Base-by-base conservation (phyloP, 1,140 invertebrate species). In the Achroia grisella region DNA sequence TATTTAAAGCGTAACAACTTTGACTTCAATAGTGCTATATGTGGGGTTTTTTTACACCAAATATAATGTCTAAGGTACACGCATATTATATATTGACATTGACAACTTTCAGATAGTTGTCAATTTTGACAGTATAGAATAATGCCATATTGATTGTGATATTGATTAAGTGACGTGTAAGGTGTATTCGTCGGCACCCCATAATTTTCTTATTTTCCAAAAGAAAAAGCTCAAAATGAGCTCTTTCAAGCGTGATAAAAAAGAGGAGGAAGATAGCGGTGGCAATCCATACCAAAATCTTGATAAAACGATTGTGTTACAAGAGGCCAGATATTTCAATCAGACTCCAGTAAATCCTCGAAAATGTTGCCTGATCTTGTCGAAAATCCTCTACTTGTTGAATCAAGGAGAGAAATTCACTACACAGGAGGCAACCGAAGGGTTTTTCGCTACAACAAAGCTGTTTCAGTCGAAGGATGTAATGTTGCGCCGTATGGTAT, bases 371-470 rank as follows among this genome's bases (percentile, higher is more conserved):
- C 91, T 94, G 56, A 98, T 99, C 70, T 88, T 99, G 31, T 98
- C 97, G 43, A 99, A 99, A 87, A 94, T 99, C 42, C 86, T 99
- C 0, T 99, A 98, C 84, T 86, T 99, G 46, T 87, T 99, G 14
- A 98, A 99, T 77, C 97, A 94, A 68, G 97, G 98, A 0, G 98
- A 99, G 76, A 91, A 91, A 56, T 88, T 99, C 42, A 94, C 94
- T 5, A 92, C 93, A 0, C 94, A 93, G 36, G 98, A 99, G 87
- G 98, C 98, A 0, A 99, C 98, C 8, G 98, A 99, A 70, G 94
- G 95, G 10, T 99, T 99, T 81, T 99, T 99, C 88, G 98, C 98
- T 8, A 98, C 99, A 90, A 99, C 98, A 1, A 99, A 99, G 85
- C 86, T 99, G 5, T 99, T 99, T 82, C 98, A 99, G 81, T 98